Conservation (phyloP, 1,140 invertebrate species). For the Laodelphax striatellus region DNA sequence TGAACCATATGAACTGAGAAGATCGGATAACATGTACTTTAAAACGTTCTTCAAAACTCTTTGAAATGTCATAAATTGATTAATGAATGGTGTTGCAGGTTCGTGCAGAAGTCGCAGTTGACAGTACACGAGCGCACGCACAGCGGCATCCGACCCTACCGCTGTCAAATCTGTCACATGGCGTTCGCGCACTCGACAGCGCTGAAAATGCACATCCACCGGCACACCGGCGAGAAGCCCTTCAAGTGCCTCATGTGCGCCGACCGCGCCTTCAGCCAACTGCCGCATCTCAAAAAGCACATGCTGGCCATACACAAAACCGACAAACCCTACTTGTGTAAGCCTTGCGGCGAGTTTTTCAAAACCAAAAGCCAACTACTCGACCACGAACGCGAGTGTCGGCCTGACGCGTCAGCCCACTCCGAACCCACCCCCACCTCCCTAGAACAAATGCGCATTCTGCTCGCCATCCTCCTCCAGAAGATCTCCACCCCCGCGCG, state of each 20-base stretch:
- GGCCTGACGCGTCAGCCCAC: neutral
- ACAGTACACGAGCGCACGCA: slow-evolving; percentile 50
- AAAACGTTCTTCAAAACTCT: too few relatives aligned
- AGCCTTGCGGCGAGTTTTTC: slow-evolving; percentile 56
- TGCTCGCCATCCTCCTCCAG: slow-evolving; percentile 64
- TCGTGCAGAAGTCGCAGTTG: slow-evolving; percentile 43
- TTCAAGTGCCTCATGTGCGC: slow-evolving; percentile 49
- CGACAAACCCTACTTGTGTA: slow-evolving; percentile 50
- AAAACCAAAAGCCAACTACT: slow-evolving; percentile 61
- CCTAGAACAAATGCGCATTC: slow-evolving; percentile 60
- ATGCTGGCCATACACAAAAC: slow-evolving; percentile 44
- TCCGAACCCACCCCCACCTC: slow-evolving; percentile 7
- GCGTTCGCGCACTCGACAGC: slow-evolving; percentile 44
- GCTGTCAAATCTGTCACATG: slow-evolving; percentile 49
- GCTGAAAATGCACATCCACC: slow-evolving; percentile 43
- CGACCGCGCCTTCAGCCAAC: slow-evolving; percentile 49
- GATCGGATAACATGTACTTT: too few relatives aligned
- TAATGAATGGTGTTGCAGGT: neutral
- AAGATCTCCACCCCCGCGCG: slow-evolving; percentile 67
- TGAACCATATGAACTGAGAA: too few relatives aligned
- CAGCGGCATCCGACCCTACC: slow-evolving; percentile 39
- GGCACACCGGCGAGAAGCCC: slow-evolving; percentile 54
- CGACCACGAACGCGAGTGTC: slow-evolving; percentile 43
- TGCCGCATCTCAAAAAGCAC: slow-evolving; percentile 56
- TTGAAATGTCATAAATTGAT: too few relatives aligned